Evolutionary conservation across 35 echinoderm and acorn worm genomes (phyloP), one percentile per base, ranked within the genome.

Genomic region (Patiria miniata): DNA sequence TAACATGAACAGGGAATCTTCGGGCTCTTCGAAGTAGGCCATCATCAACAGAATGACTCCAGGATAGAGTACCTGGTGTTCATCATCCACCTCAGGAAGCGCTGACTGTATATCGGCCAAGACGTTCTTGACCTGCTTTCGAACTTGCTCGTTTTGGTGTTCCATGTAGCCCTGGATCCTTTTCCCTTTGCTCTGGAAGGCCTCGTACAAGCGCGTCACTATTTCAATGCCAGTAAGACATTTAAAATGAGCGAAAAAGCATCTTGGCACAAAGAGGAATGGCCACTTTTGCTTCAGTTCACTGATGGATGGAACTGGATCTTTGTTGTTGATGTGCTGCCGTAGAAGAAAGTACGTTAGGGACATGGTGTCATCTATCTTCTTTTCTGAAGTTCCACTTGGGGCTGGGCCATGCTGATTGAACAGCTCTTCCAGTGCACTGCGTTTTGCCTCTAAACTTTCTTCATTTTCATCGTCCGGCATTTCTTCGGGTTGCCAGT

Each of bases 401-500:
- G n/a, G n/a, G n/a, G n/a, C n/a, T 78, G 76, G 76, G 15, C 76
- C 76, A 78, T 36, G 38, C 29, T 78, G 76, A 16, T 78, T 39
- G 38, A 26, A 78, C 29, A 36, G 76, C 16, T 78, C 76, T 22
- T 40, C 44, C 37, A 80, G 22, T 80, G 37, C 78, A 7, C 37
- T 39, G 12, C 44, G 26, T 39, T 39, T 80, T 34, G 44, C 37
- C 12, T 80, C 30, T 12, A 80, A 14, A n/a, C 37, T 80, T 37
- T 80, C 78, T 37, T 80, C 26, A 39, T 33, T 80, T 39, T 80
- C 78, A 80, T 47, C 78, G 8, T 37, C 30, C 37, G 78, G 37
- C 26, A 80, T 12, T 29, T 80, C 78, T 37, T 80, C 23, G 37
- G 78, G 78, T 47, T 80, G 78, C 78, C 78, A 80, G 37, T 80